Evolutionary conservation across 2,888 invertebrate genomes (phyloP), one percentile per base, ranked within the genome.

Genomic region (Thelaira solivaga): DNA sequence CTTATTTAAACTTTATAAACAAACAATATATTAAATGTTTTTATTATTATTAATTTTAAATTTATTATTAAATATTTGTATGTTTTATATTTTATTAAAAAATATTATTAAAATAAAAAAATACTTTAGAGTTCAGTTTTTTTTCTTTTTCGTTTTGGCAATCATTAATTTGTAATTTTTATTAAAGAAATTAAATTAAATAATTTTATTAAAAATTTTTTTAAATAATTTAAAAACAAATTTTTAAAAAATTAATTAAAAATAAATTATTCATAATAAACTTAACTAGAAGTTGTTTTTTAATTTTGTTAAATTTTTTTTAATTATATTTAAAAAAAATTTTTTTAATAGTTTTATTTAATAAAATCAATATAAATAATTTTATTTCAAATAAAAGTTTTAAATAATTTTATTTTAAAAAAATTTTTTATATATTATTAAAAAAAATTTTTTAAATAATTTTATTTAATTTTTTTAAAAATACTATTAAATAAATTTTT

Each of bases 11-110:
- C 20, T 55, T 29, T 41, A 64, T 20, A 69, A 67, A 57, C 57
- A 64, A 61, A 55, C 36, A 20, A 6, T 6, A 67, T 29, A 59
- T 64, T 55, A 64, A 64, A 59, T 69, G 59, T 74, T 74, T 69
- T 73, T 61, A 61, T 78, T 78, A 57, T 64, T 68, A 76, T 34
- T 68, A 51, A 43, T 61, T 53, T 59, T 67, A 51, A 51, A 20
- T 34, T 11, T 65, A 67, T 67, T 65, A 64, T 67, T 62, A 64
- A 55, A 64, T 72, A 72, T 71, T 78, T 74, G 43, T 65, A 74
- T 74, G 59, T 65, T 69, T 74, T 76, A 53, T 65, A 41, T 51
- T 41, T 53, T n/a, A n/a, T 31, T 41, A 26, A 57, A n/a, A 57
- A 22, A 69, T 49, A 67, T 45, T 51, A 64, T 53, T 43, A 72